Evolutionary conservation across 1,140 invertebrate species (phyloP), one percentile per base, ranked within the genome.

Genomic region (Ericerus pela): DNA sequence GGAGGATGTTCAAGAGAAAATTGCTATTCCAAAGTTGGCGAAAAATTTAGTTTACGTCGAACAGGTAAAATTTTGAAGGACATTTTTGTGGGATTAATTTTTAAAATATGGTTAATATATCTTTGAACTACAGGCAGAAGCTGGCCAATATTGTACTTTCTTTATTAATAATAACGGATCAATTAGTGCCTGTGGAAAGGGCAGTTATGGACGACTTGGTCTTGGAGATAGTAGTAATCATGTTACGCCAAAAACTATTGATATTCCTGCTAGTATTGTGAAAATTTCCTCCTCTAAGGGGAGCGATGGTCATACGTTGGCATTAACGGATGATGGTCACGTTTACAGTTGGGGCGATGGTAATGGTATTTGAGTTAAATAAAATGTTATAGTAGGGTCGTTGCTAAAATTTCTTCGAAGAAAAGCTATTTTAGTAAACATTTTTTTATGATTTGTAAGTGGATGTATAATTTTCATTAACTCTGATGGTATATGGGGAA

Each of bases 111-210:
- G 6, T 14, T 27, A 56, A 56, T 56, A 30, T 8, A 3, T 10
- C 14, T 3, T 51, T 16, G 22, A 2, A 53, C 47, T 63, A 53
- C 55, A 80, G 76, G 67, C 76, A 29, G 80, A 81, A 66, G 79
- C 79, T 41, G 80, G 80, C 0, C 79, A 80, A 63, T 80, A 79
- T 61, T 81, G 79, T 61, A 79, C 79, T 5, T 81, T 82, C 69
- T 65, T 77, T 2, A 74, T 81, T 2, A 72, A 79, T 59, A 69
- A 63, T 28, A 76, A 77, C 66, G 78, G 78, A 2, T 65, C 69
- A 55, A 65, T 80, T 12, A 72, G 70, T 60, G 79, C 78, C 2
- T 80, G 78, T 66, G 76, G 76, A 2, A 78, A 77, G 62, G 75
- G 75, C 3, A 77, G 73, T 62, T 79, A 77, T 63, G 76, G 76